phyloP scores from a whole-genome alignment of 2,888 invertebrate genomes.

The Phyllotreta cruciferae region DNA sequence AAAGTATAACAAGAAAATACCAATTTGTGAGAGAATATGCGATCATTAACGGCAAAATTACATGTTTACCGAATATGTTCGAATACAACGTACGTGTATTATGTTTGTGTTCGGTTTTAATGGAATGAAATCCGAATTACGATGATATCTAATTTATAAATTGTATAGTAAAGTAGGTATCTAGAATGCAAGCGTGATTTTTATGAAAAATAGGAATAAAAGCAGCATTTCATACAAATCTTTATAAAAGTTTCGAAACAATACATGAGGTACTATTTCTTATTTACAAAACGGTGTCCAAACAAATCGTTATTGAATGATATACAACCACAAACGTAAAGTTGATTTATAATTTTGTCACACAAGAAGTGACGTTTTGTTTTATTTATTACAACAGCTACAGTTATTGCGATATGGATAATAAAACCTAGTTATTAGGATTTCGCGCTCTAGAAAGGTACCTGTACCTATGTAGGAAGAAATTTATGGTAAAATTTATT shows the following conservation, averaged over 20 bases:
- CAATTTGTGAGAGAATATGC: constrained; percentile 33
- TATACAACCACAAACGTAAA: constrained; percentile 10
- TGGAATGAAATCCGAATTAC: constrained; percentile 30
- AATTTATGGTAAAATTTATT: too few species aligned
- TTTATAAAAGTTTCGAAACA: too few species aligned
- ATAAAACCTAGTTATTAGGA: constrained; percentile 14
- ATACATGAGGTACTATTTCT: too few species aligned
- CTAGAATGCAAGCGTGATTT: too few species aligned
- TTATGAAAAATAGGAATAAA: too few species aligned
- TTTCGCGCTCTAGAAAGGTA: not conserved
- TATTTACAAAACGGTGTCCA: constrained; percentile 2
- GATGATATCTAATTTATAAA: constrained; percentile 23
- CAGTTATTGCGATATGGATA: constrained; percentile 17
- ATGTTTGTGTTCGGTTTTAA: constrained; percentile 19
- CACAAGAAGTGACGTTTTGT: constrained; percentile 9
- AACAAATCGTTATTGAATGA: constrained; percentile 10
- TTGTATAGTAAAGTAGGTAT: too few species aligned
- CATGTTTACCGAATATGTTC: constrained; percentile 35
- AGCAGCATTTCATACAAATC: too few species aligned
- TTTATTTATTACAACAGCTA: constrained; percentile 9
- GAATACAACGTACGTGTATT: constrained; percentile 23
- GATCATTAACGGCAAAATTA: constrained; percentile 34
- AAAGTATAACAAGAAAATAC: constrained; percentile 37
- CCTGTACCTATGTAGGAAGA: too few species aligned
- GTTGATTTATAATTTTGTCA: constrained; percentile 17